A percentile compares a stretch with the other conserved stretches of the same genome.
These are phyloP conservation scores for Drosophila murphyi DNA, from an alignment of 1,140 invertebrate genomes.

Conservation along the genomic window DNA sequence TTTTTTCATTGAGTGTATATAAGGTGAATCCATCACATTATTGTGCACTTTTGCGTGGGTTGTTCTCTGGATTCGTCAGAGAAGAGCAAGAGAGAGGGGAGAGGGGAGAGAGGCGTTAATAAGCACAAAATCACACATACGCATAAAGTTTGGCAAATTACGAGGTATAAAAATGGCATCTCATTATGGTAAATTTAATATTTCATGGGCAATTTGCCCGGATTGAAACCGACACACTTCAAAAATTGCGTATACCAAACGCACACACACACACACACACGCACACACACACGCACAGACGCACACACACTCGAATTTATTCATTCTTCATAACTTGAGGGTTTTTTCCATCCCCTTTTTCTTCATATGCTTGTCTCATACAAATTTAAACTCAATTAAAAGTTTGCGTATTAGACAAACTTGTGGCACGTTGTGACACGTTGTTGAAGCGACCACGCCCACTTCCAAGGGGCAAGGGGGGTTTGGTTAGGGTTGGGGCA, in stretches of 20 bases:
- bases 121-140: constrained; percentile 50
- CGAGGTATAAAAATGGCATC: constrained; percentile 74
- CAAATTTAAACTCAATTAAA: constrained; percentile 83
- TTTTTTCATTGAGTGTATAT: neutral
- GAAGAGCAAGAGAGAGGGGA: too few relatives aligned
- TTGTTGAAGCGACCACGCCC: constrained; percentile 29
- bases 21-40: constrained; percentile 18
- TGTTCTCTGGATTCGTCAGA: neutral
- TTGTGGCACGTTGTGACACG: constrained; percentile 53
- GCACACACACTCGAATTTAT: constrained; percentile 42
- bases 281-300: constrained; percentile 16
- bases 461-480: neutral
- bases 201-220: constrained; percentile 81
- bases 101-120: constrained; percentile 31
- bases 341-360: constrained; percentile 26
- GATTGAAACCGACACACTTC: constrained; percentile 81
- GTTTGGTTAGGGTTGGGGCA: neutral
- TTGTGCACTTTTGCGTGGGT: constrained; percentile 17
- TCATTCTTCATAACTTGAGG: constrained; percentile 46
- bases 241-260: constrained; percentile 62
- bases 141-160: constrained; percentile 69
- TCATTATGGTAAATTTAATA: constrained; percentile 80
- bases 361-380: constrained; percentile 59
- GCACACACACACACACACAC: constrained; percentile 12
- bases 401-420: constrained; percentile 77